Base-by-base conservation (phyloP, 2,888 invertebrate species). In the Drosophila melanosoma region DNA sequence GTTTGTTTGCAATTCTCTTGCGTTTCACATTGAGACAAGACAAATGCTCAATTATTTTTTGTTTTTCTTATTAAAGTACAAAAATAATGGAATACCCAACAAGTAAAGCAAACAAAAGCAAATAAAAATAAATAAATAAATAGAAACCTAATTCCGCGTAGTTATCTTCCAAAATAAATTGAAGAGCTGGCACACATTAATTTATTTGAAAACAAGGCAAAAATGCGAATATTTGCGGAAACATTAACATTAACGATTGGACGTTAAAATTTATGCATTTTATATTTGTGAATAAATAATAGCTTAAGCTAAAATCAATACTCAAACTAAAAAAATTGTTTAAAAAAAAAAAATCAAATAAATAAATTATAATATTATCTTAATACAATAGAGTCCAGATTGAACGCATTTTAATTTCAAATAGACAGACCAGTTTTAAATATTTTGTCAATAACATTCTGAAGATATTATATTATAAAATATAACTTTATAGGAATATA, bases 1-100 rank as follows among this genome's bases (percentile, higher is more conserved):
- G 57, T 82, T 69, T 84, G 82, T 82, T 79, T 69, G 79, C 76
- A 76, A 71, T 70, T 76, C 71, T 68, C 62, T 69, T 62, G 54
- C 51, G 40, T 58, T 76, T 60, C 61, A 69, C 68, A 72, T 68
- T 75, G 68, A 66, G 32, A 48, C 71, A 57, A 80, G 62, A 66
- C 81, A 67, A 81, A 68, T 56, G 52, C 56, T 61, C 65, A 82
- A 81, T 75, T 79, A 74, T 71, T 69, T 69, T 69, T 59, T 64
- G 26, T 53, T 79, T 74, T 68, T 75, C 38, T 57, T 52, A 42
- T 35, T 23, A 35, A 29, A 26, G 15, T 29, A 61, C 23, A 49
- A 40, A 57, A 74, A 68, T 59, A 74, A 59, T 58, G 36, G 60
- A 57, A 52, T 49, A 59, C 48, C 64, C 29, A 68, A 70, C 33